These are phyloP conservation scores for Sebastes melanostomus DNA, from an alignment of 2,797 vertebrate genomes.

Conservation along the genomic window DNA sequence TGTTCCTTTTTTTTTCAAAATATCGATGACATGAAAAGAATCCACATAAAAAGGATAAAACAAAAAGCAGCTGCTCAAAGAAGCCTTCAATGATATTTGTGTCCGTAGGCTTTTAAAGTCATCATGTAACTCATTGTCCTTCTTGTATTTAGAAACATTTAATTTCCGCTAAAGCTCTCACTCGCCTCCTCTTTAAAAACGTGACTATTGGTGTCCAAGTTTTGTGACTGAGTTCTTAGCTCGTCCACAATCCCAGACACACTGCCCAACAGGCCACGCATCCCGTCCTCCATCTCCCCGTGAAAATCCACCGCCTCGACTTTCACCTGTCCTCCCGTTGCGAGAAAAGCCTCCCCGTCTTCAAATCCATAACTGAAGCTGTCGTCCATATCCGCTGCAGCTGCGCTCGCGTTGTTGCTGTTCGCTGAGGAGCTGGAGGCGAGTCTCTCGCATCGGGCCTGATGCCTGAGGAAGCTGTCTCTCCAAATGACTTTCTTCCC, in stretches of 20 bases:
- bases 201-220: constrained; percentile 26
- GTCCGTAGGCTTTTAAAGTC: neutral
- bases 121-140: neutral
- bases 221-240: constrained; percentile 55
- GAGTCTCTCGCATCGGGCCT: constrained; percentile 87
- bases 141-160: neutral
- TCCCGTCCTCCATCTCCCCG: constrained; percentile 67
- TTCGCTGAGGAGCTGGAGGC: constrained; percentile 52
- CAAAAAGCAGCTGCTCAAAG: neutral
- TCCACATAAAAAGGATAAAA: neutral
- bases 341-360: constrained; percentile 67
- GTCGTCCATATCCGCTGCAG: constrained; percentile 33
- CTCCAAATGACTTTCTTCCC: constrained; percentile 95
- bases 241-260: constrained; percentile 69
- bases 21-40: neutral
- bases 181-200: constrained; percentile 77
- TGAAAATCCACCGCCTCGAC: constrained; percentile 79
- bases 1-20: neutral
- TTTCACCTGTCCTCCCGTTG: constrained; percentile 74
- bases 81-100: neutral
- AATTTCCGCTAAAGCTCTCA: constrained; percentile 65
- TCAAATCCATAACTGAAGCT: constrained; percentile 66
- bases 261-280: constrained; percentile 64
- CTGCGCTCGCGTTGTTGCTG: neutral
- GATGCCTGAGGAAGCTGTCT: constrained; percentile 93